Base-by-base conservation (phyloP, 2,888 invertebrate species). In the Flabesymbios commensalis region DNA sequence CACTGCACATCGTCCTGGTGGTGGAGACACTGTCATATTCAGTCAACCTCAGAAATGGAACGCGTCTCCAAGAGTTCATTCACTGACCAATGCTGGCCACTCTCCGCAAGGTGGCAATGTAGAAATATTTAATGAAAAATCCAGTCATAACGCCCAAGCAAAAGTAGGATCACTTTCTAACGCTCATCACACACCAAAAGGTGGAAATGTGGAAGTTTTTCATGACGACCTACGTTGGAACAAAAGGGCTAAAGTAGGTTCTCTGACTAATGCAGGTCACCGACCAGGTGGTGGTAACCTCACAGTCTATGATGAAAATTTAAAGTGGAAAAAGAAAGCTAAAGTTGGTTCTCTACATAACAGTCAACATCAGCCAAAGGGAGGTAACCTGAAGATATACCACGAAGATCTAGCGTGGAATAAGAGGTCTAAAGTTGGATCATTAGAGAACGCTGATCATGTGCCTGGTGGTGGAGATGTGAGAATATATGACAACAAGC, bases 121-220 rank as follows among this genome's bases (percentile, higher is more conserved):
- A 10, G 36, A 29, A 5, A 64, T 68, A 42, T 47, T 51, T 22
- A 51, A 41, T 7, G 53, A 63, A 24, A 60, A 59, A 26, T 42
- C 62, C 36, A 47, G 57, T 17, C 64, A 66, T 65, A 57, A 59
- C 10, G 62, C 31, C 41, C 22, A 49, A 24, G 52, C 66, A 14
- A 64, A 65, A 52, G 57, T 67, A n/a, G 68, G 68, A n/a, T 68
- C 68, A 19, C 47, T 59, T 7, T 62, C 66, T 29, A 68, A 68
- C 49, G 58, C 61, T 10, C 24, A 56, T 4, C 64, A 68, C 48
- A 32, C 41, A 33, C 64, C 68, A 2, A 58, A 56, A 14, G 68
- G 68, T 10, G 68, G 68, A 19, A 57, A 36, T 42, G 31, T 31
- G n/a, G n/a, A n/a, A n/a, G n/a, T n/a, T n/a, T 36, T 36, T 36